Conservation (phyloP, 1,140 invertebrate species). For the Temnothorax longispinosus region DNA sequence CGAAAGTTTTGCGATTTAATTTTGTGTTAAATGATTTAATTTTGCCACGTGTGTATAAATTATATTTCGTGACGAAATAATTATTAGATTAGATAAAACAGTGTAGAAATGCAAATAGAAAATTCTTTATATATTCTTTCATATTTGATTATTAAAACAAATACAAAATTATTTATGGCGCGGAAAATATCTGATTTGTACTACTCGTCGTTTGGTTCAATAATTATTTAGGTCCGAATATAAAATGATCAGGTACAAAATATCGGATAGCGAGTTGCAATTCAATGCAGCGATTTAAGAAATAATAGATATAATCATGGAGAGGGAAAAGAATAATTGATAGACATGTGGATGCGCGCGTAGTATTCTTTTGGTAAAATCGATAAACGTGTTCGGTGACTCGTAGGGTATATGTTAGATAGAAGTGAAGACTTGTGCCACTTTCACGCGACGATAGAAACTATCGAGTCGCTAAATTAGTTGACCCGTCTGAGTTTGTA, state of each 20-base stretch:
- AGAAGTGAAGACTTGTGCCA: constrained; percentile 64
- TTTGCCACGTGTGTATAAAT: not conserved
- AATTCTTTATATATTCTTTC: not conserved
- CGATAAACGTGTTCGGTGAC: constrained; percentile 63
- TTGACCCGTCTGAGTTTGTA: constrained; percentile 59
- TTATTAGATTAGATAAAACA: not conserved
- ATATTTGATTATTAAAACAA: not conserved
- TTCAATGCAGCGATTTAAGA: not conserved
- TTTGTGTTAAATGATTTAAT: not conserved
- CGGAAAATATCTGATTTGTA: not conserved
- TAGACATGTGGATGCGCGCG: not conserved
- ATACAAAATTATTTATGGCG: not conserved
- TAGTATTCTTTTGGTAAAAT: constrained; percentile 63
- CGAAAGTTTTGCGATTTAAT: constrained; percentile 1
- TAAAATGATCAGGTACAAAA: not conserved
- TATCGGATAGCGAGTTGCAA: constrained; percentile 1
- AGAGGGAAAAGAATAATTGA: constrained; percentile 57
- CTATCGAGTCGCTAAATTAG: constrained; percentile 66
- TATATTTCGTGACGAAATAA: not conserved
- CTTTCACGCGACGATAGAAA: constrained; percentile 61
- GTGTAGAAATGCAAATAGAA: not conserved
- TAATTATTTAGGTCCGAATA: not conserved
- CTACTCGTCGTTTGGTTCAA: not conserved
- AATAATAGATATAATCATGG: not conserved
- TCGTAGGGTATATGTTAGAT: constrained; percentile 58